Conservation (phyloP, 2,797 vertebrate genomes). For the Sitta carolinensis region DNA sequence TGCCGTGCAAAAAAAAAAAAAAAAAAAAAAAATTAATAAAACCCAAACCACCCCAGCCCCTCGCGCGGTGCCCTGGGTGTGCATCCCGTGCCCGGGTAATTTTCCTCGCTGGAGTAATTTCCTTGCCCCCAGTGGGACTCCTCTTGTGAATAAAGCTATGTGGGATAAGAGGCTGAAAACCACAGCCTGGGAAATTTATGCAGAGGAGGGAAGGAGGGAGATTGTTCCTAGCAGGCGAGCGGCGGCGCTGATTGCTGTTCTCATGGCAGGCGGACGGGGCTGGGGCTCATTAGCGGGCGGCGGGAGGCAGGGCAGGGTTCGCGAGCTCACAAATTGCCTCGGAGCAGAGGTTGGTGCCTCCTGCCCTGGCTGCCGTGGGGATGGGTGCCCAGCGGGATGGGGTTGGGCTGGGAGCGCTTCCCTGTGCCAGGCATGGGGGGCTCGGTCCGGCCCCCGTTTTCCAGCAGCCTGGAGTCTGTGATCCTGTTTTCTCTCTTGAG, state of each 20-base stretch:
- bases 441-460: fast-evolving
- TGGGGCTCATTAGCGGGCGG: conserved; percentile 26
- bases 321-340: background rate
- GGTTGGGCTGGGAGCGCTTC: background rate
- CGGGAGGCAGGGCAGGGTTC: background rate
- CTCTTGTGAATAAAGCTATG: conserved; percentile 28
- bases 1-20: background rate
- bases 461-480: background rate
- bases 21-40: no score
- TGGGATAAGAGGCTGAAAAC: background rate
- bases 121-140: background rate
- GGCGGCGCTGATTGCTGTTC: conserved; percentile 27
- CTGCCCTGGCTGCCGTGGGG: background rate
- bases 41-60: background rate
- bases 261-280: background rate
- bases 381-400: background rate
- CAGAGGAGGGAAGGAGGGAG: conserved; percentile 15
- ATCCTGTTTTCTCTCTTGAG: background rate
- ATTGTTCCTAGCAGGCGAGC: background rate
- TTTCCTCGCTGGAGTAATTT: conserved; percentile 24
- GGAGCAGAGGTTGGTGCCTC: background rate
- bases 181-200: conserved; percentile 47
- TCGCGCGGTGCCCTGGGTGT: background rate
- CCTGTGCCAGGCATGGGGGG: fast-evolving
- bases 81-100: background rate